A percentile compares a stretch with the other conserved stretches of the same genome.
Evolutionary conservation across 2,888 invertebrate genomes (phyloP).

Genomic region (Nomada flava): DNA sequence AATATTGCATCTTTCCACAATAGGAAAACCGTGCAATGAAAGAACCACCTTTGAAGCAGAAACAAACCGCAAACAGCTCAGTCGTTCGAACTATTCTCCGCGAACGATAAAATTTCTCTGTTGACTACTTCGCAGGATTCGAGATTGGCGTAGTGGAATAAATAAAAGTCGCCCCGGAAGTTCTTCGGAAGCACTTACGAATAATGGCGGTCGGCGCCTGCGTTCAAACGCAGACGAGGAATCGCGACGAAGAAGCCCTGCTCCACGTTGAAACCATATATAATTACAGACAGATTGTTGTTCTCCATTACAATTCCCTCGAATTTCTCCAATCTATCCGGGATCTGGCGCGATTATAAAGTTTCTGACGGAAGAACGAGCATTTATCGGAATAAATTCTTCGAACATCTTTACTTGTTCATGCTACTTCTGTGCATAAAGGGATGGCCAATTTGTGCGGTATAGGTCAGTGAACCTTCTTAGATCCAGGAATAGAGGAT

Average conservation of each 20-base stretch:
- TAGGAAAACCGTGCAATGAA: background rate
- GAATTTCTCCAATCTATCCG: constrained; percentile 49
- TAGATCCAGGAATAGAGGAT: constrained; percentile 26
- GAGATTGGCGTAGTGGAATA: background rate
- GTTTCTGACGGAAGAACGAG: constrained; percentile 28
- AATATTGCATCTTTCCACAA: background rate
- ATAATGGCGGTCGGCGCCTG: constrained; percentile 66
- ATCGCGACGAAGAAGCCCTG: constrained; percentile 59
- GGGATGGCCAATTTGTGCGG: background rate
- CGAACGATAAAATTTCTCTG: background rate
- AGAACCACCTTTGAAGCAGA: background rate
- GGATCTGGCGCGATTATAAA: constrained; percentile 58
- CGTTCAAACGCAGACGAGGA: constrained; percentile 26
- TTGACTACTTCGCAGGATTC: background rate
- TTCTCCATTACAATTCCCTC: constrained; percentile 45
- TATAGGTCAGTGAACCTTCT: too few relatives aligned
- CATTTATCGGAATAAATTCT: constrained; percentile 30
- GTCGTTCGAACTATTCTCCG: background rate
- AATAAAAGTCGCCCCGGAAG: constrained; percentile 72
- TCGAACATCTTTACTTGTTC: background rate
- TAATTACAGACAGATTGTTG: constrained; percentile 66
- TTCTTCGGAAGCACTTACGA: constrained; percentile 71
- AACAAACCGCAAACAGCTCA: background rate
- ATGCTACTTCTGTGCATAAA: too few relatives aligned
- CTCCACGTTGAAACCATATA: constrained; percentile 63